Conservation (phyloP, 2,113 vertebrate genomes). For the Alexandromys fortis region DNA sequence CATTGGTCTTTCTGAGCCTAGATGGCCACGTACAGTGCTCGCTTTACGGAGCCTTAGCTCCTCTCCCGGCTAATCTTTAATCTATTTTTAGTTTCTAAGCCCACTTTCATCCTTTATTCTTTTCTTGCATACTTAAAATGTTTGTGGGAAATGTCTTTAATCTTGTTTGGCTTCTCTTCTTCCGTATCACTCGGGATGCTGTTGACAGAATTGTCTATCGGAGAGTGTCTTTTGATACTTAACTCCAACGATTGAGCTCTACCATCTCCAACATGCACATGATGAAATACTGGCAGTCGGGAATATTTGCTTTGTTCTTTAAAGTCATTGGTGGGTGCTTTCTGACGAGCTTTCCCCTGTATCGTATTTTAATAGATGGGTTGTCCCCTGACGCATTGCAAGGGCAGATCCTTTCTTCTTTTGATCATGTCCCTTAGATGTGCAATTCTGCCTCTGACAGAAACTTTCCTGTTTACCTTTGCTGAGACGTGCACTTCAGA, state of each 20-base stretch:
- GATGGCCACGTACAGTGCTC: background rate
- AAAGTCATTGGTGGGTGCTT: constrained; percentile 40
- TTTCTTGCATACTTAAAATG: constrained; percentile 1
- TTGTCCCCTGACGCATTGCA: background rate
- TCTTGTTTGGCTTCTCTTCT: constrained; percentile 35
- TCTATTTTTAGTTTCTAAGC: constrained; percentile 45
- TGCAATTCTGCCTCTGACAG: constrained; percentile 35
- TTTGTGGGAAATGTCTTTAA: constrained; percentile 28
- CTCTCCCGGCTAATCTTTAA: constrained; percentile 22
- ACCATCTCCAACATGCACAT: background rate
- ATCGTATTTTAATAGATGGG: background rate
- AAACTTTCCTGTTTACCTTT: constrained; percentile 37
- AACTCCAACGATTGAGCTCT: background rate
- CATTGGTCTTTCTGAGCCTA: background rate
- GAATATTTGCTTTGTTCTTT: constrained; percentile 51
- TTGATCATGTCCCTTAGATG: background rate
- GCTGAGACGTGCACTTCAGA: background rate
- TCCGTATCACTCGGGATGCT: constrained; percentile 12
- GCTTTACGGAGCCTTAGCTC: background rate
- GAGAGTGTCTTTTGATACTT: constrained; percentile 52
- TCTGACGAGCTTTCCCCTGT: background rate
- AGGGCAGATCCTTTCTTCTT: background rate
- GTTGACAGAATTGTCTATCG: constrained; percentile 33
- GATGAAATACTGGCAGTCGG: background rate
- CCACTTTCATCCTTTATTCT: background rate